Percentiles rank a stretch among this genome's conserved stretches.
Conservation (phyloP, 1,140 invertebrate species). For the Hycleus cichorii region DNA sequence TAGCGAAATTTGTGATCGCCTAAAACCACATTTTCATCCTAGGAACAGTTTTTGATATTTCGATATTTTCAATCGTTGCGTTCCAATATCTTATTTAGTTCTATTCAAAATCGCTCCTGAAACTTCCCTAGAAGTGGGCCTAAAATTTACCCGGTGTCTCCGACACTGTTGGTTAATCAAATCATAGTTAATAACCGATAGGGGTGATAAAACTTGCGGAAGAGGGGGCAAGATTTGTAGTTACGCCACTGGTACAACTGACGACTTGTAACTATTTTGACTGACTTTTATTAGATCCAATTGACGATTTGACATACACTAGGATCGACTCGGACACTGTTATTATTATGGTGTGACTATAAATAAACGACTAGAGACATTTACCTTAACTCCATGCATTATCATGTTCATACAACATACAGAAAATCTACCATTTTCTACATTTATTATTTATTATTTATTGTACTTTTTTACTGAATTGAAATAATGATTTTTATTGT, state of each 20-base stretch:
- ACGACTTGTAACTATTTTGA: slow-evolving; percentile 1
- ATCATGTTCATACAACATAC: slow-evolving; percentile 13
- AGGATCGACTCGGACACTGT: slow-evolving; percentile 34
- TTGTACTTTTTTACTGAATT: background rate
- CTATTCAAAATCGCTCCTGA: too few relatives aligned
- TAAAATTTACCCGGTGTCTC: rapidly evolving
- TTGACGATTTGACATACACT: slow-evolving; percentile 30
- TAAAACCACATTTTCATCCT: too few relatives aligned
- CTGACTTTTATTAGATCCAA: slow-evolving; percentile 24
- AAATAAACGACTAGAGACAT: slow-evolving; percentile 9
- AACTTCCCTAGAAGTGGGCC: too few relatives aligned
- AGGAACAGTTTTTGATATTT: too few relatives aligned
- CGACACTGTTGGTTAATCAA: too few relatives aligned
- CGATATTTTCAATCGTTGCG: too few relatives aligned
- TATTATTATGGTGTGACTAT: slow-evolving; percentile 37
- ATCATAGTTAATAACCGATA: too few relatives aligned
- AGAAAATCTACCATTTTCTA: background rate
- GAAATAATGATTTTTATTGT: slow-evolving; percentile 14
- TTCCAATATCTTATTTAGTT: too few relatives aligned
- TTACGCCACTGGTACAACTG: background rate
- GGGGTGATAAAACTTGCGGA: background rate
- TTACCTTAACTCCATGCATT: slow-evolving; percentile 7
- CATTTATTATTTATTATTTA: background rate
- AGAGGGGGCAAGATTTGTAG: too few relatives aligned
- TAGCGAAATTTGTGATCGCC: too few relatives aligned